Evolutionary conservation across 2,113 vertebrate species (phyloP).

Genomic region (Nothocercus julius): DNA sequence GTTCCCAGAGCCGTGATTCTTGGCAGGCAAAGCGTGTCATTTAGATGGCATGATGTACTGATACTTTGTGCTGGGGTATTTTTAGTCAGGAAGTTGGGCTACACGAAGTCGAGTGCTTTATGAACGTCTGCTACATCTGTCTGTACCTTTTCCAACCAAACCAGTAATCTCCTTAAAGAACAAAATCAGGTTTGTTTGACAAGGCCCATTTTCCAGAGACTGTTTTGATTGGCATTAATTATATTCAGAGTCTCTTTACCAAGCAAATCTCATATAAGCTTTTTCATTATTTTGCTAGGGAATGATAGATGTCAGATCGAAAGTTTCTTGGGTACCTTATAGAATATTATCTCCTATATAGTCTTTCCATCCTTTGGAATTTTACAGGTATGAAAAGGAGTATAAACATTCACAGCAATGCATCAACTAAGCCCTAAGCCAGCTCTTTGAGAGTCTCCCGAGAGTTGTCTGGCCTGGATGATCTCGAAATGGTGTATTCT

Average conservation of each 20-base stretch:
- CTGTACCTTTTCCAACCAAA: not conserved
- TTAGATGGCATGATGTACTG: not conserved
- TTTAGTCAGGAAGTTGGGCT: not conserved
- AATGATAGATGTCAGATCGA: not conserved
- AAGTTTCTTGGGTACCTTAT: not conserved
- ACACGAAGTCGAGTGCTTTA: accelerated
- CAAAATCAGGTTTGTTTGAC: not conserved
- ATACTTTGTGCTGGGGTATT: not conserved
- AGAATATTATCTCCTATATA: not conserved
- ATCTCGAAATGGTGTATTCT: not conserved
- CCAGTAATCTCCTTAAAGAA: not conserved
- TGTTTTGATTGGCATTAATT: conserved; percentile 1
- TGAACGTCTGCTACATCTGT: not conserved
- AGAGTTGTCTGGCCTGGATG: not conserved
- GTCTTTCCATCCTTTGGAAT: not conserved
- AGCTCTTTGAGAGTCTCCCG: not conserved
- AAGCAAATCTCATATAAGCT: not conserved
- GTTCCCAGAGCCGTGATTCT: not conserved
- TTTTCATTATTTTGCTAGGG: not conserved
- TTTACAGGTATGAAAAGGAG: not conserved
- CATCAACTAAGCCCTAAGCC: not conserved
- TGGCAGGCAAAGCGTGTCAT: accelerated
- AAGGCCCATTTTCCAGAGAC: not conserved
- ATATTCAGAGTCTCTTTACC: not conserved
- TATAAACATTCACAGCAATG: not conserved